A percentile compares a stretch with the other conserved stretches of the same genome.
These are phyloP conservation scores for Brachypterus glaber DNA, from an alignment of 2,888 invertebrate species.

Conservation along the genomic window DNA sequence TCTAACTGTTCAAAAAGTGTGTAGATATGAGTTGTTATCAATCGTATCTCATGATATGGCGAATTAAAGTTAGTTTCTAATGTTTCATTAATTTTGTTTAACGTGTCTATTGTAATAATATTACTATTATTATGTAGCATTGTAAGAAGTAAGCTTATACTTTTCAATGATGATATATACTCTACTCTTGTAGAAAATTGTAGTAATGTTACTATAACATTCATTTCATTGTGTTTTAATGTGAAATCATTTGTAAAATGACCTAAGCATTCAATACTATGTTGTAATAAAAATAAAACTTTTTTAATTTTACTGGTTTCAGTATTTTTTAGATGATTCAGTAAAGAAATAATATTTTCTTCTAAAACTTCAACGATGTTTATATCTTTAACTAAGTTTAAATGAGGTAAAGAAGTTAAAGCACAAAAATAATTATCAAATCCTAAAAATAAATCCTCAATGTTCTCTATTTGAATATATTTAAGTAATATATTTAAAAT, in stretches of 20 bases:
- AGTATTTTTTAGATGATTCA: slow-evolving; percentile 12
- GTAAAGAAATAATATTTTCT: slow-evolving; percentile 16
- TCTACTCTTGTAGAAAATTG: slow-evolving; percentile 43
- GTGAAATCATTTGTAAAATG: slow-evolving; percentile 41
- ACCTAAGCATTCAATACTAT: slow-evolving; percentile 50
- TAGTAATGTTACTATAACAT: slow-evolving; percentile 41
- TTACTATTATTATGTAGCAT: slow-evolving; percentile 42
- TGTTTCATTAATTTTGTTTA: slow-evolving; percentile 44
- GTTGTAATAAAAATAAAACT: slow-evolving; percentile 46
- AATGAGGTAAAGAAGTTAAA: slow-evolving; percentile 49
- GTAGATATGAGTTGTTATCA: slow-evolving; percentile 65
- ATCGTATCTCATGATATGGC: slow-evolving; percentile 58
- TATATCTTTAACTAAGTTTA: slow-evolving; percentile 32
- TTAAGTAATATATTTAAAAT: slow-evolving; percentile 40
- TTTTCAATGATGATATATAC: slow-evolving; percentile 44
- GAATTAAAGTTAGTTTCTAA: slow-evolving; percentile 57
- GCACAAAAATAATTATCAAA: slow-evolving; percentile 43
- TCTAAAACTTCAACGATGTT: slow-evolving; percentile 27
- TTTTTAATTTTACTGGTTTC: slow-evolving; percentile 17
- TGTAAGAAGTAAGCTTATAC: slow-evolving; percentile 47
- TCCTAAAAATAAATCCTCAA: slow-evolving; percentile 38
- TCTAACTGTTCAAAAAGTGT: slow-evolving; percentile 53
- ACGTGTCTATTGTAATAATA: slow-evolving; percentile 39
- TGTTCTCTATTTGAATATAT: slow-evolving; percentile 34
- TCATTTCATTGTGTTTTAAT: slow-evolving; percentile 42